phyloP scores from a whole-genome alignment of 2,797 vertebrate species.

The Chiloscyllium punctatum region DNA sequence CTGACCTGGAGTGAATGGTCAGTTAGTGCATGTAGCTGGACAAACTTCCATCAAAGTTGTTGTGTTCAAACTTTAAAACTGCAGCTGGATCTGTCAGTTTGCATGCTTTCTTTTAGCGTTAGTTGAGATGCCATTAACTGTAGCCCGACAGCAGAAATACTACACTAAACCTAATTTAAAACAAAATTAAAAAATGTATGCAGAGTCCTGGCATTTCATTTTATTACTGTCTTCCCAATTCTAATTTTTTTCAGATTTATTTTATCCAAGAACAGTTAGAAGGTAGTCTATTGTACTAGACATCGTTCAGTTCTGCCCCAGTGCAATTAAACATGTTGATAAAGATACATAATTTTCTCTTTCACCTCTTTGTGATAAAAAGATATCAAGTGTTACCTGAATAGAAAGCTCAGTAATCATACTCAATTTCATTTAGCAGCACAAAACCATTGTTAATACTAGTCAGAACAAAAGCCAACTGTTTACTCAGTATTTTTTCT shows the following conservation, averaged over 20 bases:
- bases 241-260: background rate
- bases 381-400: background rate
- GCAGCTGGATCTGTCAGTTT: too few relatives aligned
- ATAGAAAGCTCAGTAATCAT: background rate
- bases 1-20: too few relatives aligned
- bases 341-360: background rate
- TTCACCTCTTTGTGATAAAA: background rate
- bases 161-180: background rate
- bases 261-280: background rate
- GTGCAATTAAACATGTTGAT: background rate
- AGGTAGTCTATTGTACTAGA: background rate
- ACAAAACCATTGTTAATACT: background rate
- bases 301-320: background rate
- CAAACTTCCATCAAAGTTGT: too few relatives aligned
- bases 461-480: background rate
- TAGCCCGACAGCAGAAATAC: background rate
- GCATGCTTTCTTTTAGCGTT: too few relatives aligned
- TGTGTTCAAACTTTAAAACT: too few relatives aligned
- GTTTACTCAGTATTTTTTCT: background rate
- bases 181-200: background rate
- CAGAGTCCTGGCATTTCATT: background rate
- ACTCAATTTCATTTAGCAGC: background rate
- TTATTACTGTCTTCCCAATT: background rate
- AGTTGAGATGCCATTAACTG: too few relatives aligned
- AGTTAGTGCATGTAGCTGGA: too few relatives aligned